Evolutionary conservation across 1,140 invertebrate genomes (phyloP), one percentile per base, ranked within the genome.

Genomic region (Brevipalpus yothersi): DNA sequence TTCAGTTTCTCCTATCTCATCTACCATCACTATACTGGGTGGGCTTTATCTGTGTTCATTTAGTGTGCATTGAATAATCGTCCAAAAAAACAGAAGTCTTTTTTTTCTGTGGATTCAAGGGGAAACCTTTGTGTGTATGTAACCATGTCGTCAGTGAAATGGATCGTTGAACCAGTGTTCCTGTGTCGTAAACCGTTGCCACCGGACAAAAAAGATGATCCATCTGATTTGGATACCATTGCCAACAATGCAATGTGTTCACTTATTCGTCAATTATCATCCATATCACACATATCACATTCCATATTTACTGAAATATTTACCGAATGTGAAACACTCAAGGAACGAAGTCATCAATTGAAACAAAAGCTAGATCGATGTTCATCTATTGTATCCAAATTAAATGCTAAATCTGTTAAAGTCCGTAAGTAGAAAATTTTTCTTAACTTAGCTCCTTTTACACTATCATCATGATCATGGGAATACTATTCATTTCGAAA

Each of bases 131-230:
- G 47, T 49, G 15, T 21, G 19, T 3, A 7, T 31, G 31, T 31
- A 60, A 61, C n/a, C 13, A 65, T 65, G 64, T 63, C 64, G 13
- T 64, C 62, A 12, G 58, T 41, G 7, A 64, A 65, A 47, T 65
- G 64, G 64, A 49, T 41, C 53, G 61, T 64, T 41, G 63, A 65
- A 41, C 64, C 64, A 41, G 64, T 65, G 43, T 65, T 59, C 41
- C 40, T 65, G 10, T 56, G 58, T n/a, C 21, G 63, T 23, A 58
- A 59, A 57, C 57, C 63, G 5, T 41, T 64, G 23, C 64, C 64
- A 12, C 63, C 63, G 39, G 63, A 65, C 43, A 63, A 58, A 23
- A 43, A 60, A 39, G 12, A 8, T 19, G 41, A 42, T 31, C n/a
- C 42, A 4, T 53, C 43, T 39, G 63, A 65, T 53, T 59, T 69